Base-by-base conservation (phyloP, 2,113 vertebrate species). In the Erpornis zantholeuca region DNA sequence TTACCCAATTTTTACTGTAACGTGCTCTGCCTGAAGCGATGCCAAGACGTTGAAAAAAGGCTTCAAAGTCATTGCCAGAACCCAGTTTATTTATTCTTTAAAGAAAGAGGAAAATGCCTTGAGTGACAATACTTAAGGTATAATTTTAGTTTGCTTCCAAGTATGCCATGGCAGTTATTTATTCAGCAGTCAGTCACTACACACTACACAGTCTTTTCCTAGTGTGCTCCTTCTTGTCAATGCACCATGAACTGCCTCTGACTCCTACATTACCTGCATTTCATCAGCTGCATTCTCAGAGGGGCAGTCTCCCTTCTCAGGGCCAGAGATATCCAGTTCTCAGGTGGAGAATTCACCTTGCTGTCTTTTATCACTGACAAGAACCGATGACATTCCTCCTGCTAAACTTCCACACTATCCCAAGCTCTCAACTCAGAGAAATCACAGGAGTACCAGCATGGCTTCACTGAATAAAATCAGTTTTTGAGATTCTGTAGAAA, bases 11-110 rank as follows among this genome's bases (percentile, higher is more conserved):
- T 97, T 99, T 99, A 77, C 98, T 99, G 97, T 99, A 99, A 92
- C 99, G 98, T 52, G 98, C 98, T 98, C 99, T 98, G 40, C 98
- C 99, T 52, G 99, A 98, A 79, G 99, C 97, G 7, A 99, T 99
- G 82, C 99, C 99, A 86, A 99, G 98, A 88, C 99, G 98, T 97
- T 99, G 99, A 85, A 99, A 99, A 97, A 99, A 99, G 24, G 99
- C 99, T 95, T 99, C 99, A 91, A 99, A 99, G 95, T 99, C 99
- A 96, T 99, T 99, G 88, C 99, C 99, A 88, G 99, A 99, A 42
- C 99, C 99, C 20, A 99, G 96, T 70, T 99, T 99, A 96, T 97
- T 99, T 98, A 99, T 99, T 97, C 99, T 99, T 94, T 91, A 42
- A 91, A 90, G 44, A 97, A 92, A 97, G 83, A 72, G 61, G 21